Base-by-base conservation (phyloP, 2,797 vertebrate genomes). In the Hipposideros larvatus region DNA sequence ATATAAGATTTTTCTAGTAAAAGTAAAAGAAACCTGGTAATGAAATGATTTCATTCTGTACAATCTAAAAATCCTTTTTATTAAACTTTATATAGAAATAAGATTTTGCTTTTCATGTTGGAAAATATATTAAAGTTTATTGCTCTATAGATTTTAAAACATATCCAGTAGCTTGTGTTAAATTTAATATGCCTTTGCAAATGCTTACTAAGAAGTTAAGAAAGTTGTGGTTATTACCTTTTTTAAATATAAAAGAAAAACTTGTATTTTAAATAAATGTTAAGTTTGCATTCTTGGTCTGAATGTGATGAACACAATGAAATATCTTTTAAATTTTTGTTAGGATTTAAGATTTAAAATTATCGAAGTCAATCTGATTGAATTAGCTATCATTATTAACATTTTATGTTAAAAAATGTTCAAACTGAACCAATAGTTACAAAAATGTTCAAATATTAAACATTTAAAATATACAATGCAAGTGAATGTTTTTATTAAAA, bases 41-140 rank as follows among this genome's bases (percentile, higher is more conserved):
- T 92, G 59, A 96, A 96, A 95, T 96, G 0, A 96, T 95, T 96
- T 66, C 55, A 97, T 96, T 96, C 77, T 87, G 34, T 79, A 71
- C 46, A 91, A 87, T 88, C 71, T 97, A 95, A 61, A 37, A 92
- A 89, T 89, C 26, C 37, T 87, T 88, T 97, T 87, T 92, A 96
- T 96, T 97, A 87, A 95, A 92, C 28, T 94, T 97, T 92, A 95
- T 90, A 51, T 73, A 89, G 70, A 95, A 96, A 95, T 79, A 83
- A 92, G 9, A 88, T 94, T 95, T 94, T 95, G 46, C 86, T 97
- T 96, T 94, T 89, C 88, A 96, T 97, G 73, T 94, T 96, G 66
- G 82, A 97, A 97, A 97, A 95, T 95, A 68, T 57, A 95, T 95
- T 96, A 96, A 96, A 66, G 16, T 92, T 95, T 95, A 96, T 87